Conservation (phyloP, 1,140 invertebrate genomes). For the Phymastichus coffea region DNA sequence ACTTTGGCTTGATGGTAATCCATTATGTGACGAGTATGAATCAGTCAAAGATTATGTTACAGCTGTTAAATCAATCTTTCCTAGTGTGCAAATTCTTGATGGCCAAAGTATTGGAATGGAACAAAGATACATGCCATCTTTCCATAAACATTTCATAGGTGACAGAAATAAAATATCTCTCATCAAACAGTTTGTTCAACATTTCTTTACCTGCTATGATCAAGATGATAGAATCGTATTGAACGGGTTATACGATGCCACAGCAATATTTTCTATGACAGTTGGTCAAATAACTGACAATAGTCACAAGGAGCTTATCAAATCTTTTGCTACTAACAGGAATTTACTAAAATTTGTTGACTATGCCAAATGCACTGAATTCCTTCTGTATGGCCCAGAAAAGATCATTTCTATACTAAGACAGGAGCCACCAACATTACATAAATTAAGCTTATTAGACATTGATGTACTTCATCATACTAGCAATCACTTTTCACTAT, state of each 20-base stretch:
- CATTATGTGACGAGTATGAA: constrained; percentile 42
- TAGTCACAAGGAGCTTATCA: constrained; percentile 44
- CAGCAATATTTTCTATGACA: constrained; percentile 53
- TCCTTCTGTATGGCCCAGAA: constrained; percentile 46
- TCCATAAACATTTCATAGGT: constrained; percentile 40
- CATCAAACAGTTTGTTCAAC: constrained; percentile 50
- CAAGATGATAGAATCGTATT: constrained; percentile 48
- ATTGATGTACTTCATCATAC: constrained; percentile 45
- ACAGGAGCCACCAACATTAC: constrained; percentile 44
- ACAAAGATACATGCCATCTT: constrained; percentile 38
- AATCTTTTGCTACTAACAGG: constrained; percentile 44
- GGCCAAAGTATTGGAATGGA: constrained; percentile 46
- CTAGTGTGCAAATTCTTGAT: constrained; percentile 47
- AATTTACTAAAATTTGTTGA: constrained; percentile 54
- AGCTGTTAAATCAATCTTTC: constrained; percentile 44
- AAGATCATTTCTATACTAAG: constrained; percentile 46
- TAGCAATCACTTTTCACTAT: constrained; percentile 36
- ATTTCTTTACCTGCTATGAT: constrained; percentile 53
- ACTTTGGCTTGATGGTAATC: constrained; percentile 52
- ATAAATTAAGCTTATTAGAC: constrained; percentile 44
- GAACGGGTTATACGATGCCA: constrained; percentile 50
- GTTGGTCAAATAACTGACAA: constrained; percentile 42
- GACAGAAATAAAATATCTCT: constrained; percentile 39
- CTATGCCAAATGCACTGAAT: constrained; percentile 53
- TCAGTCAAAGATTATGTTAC: constrained; percentile 44